Evolutionary conservation across 2,113 vertebrate species (phyloP).

Genomic region (Pimephales promelas): DNA sequence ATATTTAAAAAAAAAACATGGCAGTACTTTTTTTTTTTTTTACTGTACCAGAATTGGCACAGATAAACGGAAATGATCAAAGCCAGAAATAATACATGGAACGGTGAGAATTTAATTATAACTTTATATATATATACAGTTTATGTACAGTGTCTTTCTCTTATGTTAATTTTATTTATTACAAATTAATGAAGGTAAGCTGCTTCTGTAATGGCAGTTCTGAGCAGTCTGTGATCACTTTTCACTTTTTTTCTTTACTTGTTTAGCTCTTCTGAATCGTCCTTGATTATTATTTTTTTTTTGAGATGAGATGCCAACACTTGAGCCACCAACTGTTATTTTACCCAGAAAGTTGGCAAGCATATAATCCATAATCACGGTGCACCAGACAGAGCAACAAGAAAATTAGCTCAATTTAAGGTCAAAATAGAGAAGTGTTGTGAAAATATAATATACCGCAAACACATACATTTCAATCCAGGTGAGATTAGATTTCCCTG

Average conservation of each 20-base stretch:
- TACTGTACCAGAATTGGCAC: background rate
- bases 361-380: background rate
- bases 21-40: background rate
- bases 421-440: conserved; percentile 2
- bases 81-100: background rate
- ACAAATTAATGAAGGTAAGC: background rate
- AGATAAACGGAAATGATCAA: background rate
- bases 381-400: background rate
- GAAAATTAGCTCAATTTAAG: background rate
- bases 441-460: background rate
- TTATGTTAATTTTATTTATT: background rate
- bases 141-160: background rate
- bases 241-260: background rate
- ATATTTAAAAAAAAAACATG: background rate
- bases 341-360: conserved; percentile 8
- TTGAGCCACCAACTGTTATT: conserved; percentile 14
- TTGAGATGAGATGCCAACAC: conserved; percentile 14
- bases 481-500: background rate
- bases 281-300: background rate
- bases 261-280: background rate
- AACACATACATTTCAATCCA: background rate
- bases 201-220: no score
- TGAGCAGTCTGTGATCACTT: no score
- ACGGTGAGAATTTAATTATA: no score
- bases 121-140: background rate